These are phyloP conservation scores for Hyalella azteca DNA, from an alignment of 2,888 invertebrate genomes.

Conservation along the genomic window DNA sequence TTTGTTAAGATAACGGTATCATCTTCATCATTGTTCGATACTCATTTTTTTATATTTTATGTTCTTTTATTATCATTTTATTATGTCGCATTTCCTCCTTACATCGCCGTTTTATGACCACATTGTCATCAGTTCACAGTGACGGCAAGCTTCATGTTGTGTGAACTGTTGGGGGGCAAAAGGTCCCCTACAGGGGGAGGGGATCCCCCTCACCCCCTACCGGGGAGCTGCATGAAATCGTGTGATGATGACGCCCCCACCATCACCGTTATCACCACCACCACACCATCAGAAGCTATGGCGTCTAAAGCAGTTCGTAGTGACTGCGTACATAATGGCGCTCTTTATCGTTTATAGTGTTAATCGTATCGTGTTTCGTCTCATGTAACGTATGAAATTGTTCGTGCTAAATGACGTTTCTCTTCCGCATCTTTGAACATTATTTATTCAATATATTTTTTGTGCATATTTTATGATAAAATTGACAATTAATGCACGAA, in stretches of 20 bases:
- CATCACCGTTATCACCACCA: constrained; percentile 32
- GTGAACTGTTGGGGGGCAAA: constrained; percentile 19
- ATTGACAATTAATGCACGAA: background rate
- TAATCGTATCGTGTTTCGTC: too few relatives aligned
- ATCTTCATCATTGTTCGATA: too few relatives aligned
- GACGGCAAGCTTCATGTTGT: constrained; percentile 27
- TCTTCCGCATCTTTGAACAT: too few relatives aligned
- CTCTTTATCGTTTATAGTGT: background rate
- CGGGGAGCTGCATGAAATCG: background rate
- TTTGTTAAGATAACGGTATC: too few relatives aligned
- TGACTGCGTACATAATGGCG: background rate
- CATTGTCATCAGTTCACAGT: constrained; percentile 1
- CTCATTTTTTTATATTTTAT: too few relatives aligned
- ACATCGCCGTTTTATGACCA: too few relatives aligned
- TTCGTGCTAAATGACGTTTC: background rate
- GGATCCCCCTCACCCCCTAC: background rate
- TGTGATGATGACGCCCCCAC: background rate
- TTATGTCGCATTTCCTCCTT: too few relatives aligned
- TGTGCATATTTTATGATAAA: too few relatives aligned
- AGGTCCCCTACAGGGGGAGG: too few relatives aligned
- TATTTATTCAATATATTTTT: too few relatives aligned
- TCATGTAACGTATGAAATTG: too few relatives aligned
- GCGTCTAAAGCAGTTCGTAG: constrained; percentile 47
- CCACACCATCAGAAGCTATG: constrained; percentile 42
- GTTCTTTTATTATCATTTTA: too few relatives aligned